Base-by-base conservation (phyloP, 2,797 vertebrate genomes). In the Limnodromus scolopaceus region DNA sequence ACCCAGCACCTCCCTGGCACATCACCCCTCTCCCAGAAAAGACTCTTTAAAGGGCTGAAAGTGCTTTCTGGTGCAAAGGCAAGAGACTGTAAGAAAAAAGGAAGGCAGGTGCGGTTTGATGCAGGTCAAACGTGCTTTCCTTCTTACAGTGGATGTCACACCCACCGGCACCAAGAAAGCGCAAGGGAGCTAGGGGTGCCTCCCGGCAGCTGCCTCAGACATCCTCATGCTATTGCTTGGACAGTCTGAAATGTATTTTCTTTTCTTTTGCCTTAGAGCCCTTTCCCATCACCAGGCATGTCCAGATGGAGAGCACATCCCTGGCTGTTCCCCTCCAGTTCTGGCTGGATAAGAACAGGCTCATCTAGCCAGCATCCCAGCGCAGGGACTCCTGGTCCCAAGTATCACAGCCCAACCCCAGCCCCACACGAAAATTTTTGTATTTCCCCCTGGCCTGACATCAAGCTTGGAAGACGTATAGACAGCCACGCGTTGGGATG, bases 1-100 rank as follows among this genome's bases (percentile, higher is more conserved):
- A 46, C 84, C 49, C 92, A 81, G 57, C 54, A 77, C 32, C 76
- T 71, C 51, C 45, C 51, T 69, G 61, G 34, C 43, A 79, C 53
- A 60, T 89, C 54, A 28, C 4, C 18, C 34, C 39, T 65, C 38
- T 74, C 49, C 63, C 68, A 85, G 70, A 46, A 77, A 87, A 49
- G 46, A 9, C 10, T 75, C 38, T 64, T 48, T 11, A 28, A 36
- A 66, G 57, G 34, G 5, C 36, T 89, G 43, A 10, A 38, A 63
- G 66, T 41, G 57, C 23, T 5, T 61, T 78, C 24, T 51, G 49
- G 10, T 39, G 23, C 34, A 66, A 63, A 88, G 32, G 69, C 13
- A 49, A 58, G 39, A 61, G 36, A 53, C 11, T n/a, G 18, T 5
- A 45, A 51, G 46, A 8, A 18, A 79, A 71, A 86, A 43, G 9